Conservation (phyloP, 2,797 vertebrate species). For the Phylloscopus collybita region DNA sequence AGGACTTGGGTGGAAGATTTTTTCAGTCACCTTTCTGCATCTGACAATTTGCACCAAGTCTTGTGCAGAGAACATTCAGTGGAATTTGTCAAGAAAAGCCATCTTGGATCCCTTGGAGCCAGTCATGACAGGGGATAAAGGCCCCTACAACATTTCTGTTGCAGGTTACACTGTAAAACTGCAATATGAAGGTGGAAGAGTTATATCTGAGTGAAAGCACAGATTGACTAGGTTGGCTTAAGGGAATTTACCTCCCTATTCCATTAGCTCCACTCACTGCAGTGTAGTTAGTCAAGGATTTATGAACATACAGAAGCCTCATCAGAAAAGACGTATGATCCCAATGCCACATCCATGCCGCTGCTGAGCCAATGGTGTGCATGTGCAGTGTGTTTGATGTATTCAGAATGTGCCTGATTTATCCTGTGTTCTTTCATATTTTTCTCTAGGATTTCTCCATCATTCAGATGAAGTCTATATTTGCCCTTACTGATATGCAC, state of each 20-base stretch:
- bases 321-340: slow-evolving; percentile 19
- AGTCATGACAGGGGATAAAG: fast-evolving
- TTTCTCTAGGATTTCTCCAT: neutral
- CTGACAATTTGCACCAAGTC: fast-evolving
- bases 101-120: neutral
- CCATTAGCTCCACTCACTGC: neutral
- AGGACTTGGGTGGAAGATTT: neutral
- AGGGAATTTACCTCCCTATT: slow-evolving; percentile 12
- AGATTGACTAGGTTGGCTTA: neutral
- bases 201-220: neutral
- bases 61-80: neutral
- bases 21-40: neutral
- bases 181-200: neutral
- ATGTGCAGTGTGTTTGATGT: neutral
- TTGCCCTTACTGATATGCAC: neutral
- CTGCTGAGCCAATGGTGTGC: neutral
- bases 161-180: neutral
- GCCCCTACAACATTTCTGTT: neutral
- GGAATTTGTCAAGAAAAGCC: neutral
- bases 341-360: neutral
- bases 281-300: slow-evolving; percentile 17
- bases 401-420: neutral
- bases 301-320: slow-evolving; percentile 8
- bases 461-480: neutral
- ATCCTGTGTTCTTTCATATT: neutral